Base-by-base conservation (phyloP, 2,113 vertebrate species). In the Neofelis nebulosa region DNA sequence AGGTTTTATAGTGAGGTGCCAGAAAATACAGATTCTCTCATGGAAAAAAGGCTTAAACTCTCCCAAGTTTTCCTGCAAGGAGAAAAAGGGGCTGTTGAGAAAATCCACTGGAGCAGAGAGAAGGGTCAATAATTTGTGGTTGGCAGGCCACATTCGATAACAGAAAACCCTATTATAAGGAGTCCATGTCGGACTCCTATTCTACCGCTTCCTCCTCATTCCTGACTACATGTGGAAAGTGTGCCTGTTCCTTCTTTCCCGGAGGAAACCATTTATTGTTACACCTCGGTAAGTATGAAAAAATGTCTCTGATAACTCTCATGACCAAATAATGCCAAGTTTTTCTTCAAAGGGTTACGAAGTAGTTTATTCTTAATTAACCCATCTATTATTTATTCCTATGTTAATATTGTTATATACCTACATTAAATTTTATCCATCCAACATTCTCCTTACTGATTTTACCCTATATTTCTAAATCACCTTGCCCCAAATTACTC, bases 281-380 rank as follows among this genome's bases (percentile, higher is more conserved):
- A 90, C 18, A 84, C n/a, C 29, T n/a, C 81, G 8, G 65, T 14
- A 71, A 33, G 6, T 88, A 95, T 36, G 63, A 96, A 57, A 93
- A 93, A 87, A 90, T 16, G 38, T 80, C 57, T 84, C 92, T 94
- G n/a, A 74, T 91, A 82, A 90, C 45, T 83, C 41, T 82, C 36
- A 92, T 94, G 25, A 81, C 41, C 55, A 82, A 57, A 92, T 66
- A 71, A 76, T 73, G 73, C 74, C 31, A 85, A 38, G 13, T 50
- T 82, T 89, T 91, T 55, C 71, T 84, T 38, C 36, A 69, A 96
- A 82, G 66, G 85, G 23, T 55, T 81, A 91, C 11, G 10, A 71
- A 96, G n/a, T 65, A 74, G 41, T 71, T 88, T 91, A 66, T 57
- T 88, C 95, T 95, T 50, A 91, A 57, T 83, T 79, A 93, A 76